Evolutionary conservation across 2,113 vertebrate species (phyloP).

Genomic region (Jaculus jaculus): DNA sequence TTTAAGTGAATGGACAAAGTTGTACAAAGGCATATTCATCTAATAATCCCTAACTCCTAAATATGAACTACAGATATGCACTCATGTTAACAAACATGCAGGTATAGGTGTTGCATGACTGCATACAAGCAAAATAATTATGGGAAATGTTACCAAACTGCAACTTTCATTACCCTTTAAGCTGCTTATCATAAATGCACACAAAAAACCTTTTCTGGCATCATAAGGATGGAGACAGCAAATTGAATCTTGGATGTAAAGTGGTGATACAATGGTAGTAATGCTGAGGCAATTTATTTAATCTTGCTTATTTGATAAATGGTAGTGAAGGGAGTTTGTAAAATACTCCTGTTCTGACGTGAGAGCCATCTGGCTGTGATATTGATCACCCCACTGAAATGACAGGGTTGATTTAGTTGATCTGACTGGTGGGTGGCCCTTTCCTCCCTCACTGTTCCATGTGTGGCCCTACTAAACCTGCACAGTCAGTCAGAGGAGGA

Average conservation of each 20-base stretch:
- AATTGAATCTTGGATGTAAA: not conserved
- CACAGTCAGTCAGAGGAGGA: not conserved
- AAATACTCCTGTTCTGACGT: not conserved
- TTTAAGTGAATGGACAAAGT: not conserved
- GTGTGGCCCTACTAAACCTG: not conserved
- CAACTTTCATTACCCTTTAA: not conserved
- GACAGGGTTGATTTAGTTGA: too few species aligned
- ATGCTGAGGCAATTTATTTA: not conserved
- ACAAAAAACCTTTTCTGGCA: not conserved
- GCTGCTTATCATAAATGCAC: not conserved
- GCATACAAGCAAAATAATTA: not conserved
- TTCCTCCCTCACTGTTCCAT: not conserved
- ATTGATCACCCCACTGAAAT: not conserved
- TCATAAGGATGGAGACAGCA: not conserved
- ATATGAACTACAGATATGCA: not conserved
- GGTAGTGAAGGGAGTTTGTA: not conserved
- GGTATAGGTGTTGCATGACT: not conserved
- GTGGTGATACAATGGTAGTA: not conserved
- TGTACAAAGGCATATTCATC: not conserved
- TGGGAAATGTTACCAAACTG: not conserved
- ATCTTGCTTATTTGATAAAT: conserved; percentile 2
- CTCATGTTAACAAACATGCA: not conserved
- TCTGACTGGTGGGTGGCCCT: not conserved
- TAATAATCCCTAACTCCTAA: not conserved
- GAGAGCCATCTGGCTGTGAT: not conserved